Evolutionary conservation across 64 coral and sea anemone genomes (phyloP).

Genomic region (Porites australiensis): DNA sequence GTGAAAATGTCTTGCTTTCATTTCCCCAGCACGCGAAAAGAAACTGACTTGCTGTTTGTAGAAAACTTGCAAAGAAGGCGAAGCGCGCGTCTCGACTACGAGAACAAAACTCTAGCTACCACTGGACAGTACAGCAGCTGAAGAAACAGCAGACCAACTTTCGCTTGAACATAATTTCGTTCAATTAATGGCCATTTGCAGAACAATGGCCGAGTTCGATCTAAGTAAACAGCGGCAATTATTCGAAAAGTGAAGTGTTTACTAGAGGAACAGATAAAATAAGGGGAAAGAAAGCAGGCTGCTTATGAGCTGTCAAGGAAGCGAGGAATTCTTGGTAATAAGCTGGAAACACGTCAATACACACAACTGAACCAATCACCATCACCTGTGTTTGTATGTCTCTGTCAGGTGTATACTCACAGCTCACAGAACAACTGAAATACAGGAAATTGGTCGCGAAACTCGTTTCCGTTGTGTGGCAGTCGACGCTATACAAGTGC

Average conservation of each 20-base stretch:
- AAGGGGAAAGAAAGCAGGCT: slow-evolving; percentile 46
- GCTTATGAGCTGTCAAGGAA: slow-evolving; percentile 65
- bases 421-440: slow-evolving; percentile 78
- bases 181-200: slow-evolving; percentile 87
- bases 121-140: slow-evolving; percentile 57
- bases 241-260: slow-evolving; percentile 80
- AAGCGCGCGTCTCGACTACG: not conserved
- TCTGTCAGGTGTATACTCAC: slow-evolving; percentile 68
- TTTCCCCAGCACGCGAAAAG: not conserved
- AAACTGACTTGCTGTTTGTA: not conserved
- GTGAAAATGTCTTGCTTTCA: not conserved
- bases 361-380: slow-evolving; percentile 71
- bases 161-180: slow-evolving; percentile 79
- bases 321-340: slow-evolving; percentile 71
- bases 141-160: slow-evolving; percentile 72
- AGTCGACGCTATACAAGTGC: slow-evolving; percentile 40
- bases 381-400: slow-evolving; percentile 70
- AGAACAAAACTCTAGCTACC: not conserved
- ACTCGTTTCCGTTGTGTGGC: slow-evolving; percentile 81
- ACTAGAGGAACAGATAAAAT: slow-evolving; percentile 48
- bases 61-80: slow-evolving; percentile 2
- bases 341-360: slow-evolving; percentile 56
- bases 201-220: slow-evolving; percentile 66
- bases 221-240: slow-evolving; percentile 80
- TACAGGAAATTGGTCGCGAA: slow-evolving; percentile 78